Conservation (phyloP, 2,113 vertebrate species). For the Solea solea region DNA sequence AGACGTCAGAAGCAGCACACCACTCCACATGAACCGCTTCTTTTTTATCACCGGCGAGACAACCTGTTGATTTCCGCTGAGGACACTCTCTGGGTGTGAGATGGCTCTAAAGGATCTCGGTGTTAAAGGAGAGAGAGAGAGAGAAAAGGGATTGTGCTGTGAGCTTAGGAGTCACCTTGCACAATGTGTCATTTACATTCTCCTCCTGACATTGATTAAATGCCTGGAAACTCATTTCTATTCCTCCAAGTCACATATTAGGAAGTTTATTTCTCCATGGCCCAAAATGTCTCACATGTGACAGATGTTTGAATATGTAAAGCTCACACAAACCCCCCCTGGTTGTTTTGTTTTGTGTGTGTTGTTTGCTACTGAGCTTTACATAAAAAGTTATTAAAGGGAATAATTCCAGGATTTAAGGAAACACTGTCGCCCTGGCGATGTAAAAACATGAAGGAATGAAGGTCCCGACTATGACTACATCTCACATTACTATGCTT, state of each 20-base stretch:
- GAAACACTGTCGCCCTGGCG: too few relatives aligned
- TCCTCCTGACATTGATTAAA: neutral
- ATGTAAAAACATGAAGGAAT: too few relatives aligned
- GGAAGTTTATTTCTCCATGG: neutral
- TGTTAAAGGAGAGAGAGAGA: neutral
- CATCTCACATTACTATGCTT: too few relatives aligned
- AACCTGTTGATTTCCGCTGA: conserved; percentile 23
- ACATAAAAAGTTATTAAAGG: too few relatives aligned
- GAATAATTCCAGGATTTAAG: too few relatives aligned
- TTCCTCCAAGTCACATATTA: neutral
- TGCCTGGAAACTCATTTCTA: neutral
- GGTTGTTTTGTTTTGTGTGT: too few relatives aligned
- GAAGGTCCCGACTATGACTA: too few relatives aligned
- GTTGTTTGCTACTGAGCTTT: too few relatives aligned
- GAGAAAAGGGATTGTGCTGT: neutral
- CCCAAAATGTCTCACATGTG: too few relatives aligned
- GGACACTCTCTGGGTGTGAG: neutral
- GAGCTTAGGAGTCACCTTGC: neutral
- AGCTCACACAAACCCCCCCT: too few relatives aligned
- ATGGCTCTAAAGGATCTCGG: neutral
- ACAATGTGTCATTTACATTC: neutral
- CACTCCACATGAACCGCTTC: neutral
- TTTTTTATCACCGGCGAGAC: neutral
- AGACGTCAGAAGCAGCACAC: neutral
- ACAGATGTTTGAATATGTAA: too few relatives aligned